Conservation (phyloP, 1,140 invertebrate species). For the Aradophagus sp. region DNA sequence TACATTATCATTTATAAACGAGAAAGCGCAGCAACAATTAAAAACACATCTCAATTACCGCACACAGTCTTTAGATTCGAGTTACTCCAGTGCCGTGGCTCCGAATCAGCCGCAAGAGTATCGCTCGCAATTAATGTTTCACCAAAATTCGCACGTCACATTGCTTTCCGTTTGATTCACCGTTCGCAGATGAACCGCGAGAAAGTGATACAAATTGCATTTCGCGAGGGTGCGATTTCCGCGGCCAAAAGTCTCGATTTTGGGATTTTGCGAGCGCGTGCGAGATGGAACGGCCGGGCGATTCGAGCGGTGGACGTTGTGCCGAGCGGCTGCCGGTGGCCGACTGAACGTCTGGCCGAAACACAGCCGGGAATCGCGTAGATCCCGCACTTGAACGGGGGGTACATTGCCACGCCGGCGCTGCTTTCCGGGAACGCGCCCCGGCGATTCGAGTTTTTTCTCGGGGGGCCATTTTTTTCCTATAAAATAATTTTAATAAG, state of each 20-base stretch:
- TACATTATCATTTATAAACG: too few species aligned
- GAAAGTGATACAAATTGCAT: conserved; percentile 13
- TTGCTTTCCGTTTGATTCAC: conserved; percentile 20
- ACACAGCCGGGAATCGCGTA: neutral
- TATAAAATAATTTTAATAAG: too few species aligned
- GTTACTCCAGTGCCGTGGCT: neutral
- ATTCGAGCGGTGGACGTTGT: too few species aligned
- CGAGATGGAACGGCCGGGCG: conserved; percentile 10
- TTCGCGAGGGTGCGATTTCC: neutral
- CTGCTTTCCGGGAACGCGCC: too few species aligned
- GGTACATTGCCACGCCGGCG: too few species aligned
- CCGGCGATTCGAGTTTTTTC: too few species aligned
- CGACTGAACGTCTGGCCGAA: conserved; percentile 64
- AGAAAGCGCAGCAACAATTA: too few species aligned
- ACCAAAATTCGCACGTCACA: conserved; percentile 37
- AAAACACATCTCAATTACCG: too few species aligned
- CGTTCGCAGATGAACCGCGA: conserved; percentile 31
- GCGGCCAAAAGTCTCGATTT: neutral
- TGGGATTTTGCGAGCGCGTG: neutral
- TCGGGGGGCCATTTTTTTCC: too few species aligned
- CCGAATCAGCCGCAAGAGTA: conserved; percentile 15
- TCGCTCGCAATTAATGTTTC: conserved; percentile 16
- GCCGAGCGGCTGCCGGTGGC: conserved; percentile 66
- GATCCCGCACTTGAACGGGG: too few species aligned
- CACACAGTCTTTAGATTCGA: conserved; percentile 7